Percentiles rank a stretch among this genome's conserved stretches.
These are phyloP conservation scores for Python bivittatus DNA, from an alignment of 2,113 vertebrate genomes.

Conservation along the genomic window DNA sequence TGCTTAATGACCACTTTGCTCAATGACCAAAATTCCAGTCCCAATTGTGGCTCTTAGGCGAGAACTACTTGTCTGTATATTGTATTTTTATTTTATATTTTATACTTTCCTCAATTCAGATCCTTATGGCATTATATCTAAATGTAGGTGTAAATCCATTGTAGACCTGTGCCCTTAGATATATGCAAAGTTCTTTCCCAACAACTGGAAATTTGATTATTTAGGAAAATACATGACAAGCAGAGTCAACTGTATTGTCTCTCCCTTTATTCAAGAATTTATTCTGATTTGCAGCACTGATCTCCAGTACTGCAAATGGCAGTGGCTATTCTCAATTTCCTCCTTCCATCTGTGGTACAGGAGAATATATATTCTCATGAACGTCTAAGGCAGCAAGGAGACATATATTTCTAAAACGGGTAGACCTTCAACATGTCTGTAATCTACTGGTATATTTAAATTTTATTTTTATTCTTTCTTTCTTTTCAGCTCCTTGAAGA, in stretches of 20 bases:
- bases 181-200: background rate
- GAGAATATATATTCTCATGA: background rate
- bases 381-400: background rate
- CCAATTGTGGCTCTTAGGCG: too few species aligned
- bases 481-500: background rate
- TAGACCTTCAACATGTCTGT: background rate
- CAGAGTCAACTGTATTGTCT: background rate
- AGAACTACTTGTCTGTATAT: too few species aligned
- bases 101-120: background rate
- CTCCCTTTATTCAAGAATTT: background rate
- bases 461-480: background rate
- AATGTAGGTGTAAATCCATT: background rate
- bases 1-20: too few species aligned
- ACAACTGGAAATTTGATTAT: background rate
- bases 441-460: background rate
- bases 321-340: too few species aligned
- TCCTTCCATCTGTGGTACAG: background rate
- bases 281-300: background rate
- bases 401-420: background rate
- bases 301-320: background rate
- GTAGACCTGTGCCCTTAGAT: background rate
- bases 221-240: background rate
- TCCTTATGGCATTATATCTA: background rate
- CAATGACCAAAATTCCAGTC: too few species aligned
- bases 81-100: background rate